phyloP scores from a whole-genome alignment of 1,140 invertebrate genomes.

The Drosophila biarmipes region DNA sequence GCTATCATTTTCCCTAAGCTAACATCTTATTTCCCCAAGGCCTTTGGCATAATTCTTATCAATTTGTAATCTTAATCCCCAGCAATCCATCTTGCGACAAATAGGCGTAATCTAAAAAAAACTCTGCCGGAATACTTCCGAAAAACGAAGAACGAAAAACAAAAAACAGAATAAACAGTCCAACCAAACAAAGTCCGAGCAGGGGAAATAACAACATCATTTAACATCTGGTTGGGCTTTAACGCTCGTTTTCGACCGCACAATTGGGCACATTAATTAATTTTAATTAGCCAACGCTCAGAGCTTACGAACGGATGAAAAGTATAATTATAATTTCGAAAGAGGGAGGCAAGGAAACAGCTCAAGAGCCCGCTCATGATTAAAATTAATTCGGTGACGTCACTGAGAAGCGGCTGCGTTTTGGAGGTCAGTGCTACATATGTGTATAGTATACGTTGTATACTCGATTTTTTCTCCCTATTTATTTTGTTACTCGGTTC shows the following conservation, averaged over 20 bases:
- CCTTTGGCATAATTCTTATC: conserved; percentile 40
- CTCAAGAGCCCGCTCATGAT: conserved; percentile 46
- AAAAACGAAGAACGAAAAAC: conserved; percentile 35
- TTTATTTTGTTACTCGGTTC: conserved; percentile 8
- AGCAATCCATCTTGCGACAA: conserved; percentile 41
- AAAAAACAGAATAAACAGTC: conserved; percentile 37
- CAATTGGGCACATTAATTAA: conserved; percentile 65
- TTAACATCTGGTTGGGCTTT: conserved; percentile 66
- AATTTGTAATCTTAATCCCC: conserved; percentile 47
- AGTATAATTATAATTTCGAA: conserved; percentile 50
- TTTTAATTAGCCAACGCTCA: conserved; percentile 63
- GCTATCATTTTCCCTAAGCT: neutral
- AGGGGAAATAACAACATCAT: conserved; percentile 31
- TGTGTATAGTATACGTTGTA: neutral
- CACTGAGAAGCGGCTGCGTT: conserved; percentile 30
- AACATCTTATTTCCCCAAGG: conserved; percentile 16
- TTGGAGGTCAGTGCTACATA: conserved; percentile 53
- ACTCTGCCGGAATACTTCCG: conserved; percentile 10
- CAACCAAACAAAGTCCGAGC: conserved; percentile 15
- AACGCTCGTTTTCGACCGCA: conserved; percentile 13
- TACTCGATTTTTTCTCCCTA: neutral
- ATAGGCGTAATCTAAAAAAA: conserved; percentile 13
- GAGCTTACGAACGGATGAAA: conserved; percentile 31
- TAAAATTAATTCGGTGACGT: conserved; percentile 76
- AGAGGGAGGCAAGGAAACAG: conserved; percentile 17